These are phyloP conservation scores for Cyrtonyx montezumae DNA, from an alignment of 2,113 vertebrate species.

Conservation along the genomic window DNA sequence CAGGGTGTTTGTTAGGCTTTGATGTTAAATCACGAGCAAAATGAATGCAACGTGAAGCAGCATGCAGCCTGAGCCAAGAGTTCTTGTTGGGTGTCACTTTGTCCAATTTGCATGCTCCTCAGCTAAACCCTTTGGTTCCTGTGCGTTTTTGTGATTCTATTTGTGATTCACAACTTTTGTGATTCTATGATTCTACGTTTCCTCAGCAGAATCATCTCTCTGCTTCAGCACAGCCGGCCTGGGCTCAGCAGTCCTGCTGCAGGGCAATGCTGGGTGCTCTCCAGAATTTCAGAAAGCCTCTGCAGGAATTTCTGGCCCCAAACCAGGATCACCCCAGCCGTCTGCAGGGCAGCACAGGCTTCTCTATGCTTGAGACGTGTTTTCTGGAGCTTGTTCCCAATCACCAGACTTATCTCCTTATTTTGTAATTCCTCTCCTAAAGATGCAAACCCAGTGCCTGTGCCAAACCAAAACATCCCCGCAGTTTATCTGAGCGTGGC, in stretches of 20 bases:
- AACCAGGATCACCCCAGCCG: background rate
- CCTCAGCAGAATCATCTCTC: background rate
- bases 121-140: background rate
- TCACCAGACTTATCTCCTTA: constrained; percentile 36
- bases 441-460: constrained; percentile 22
- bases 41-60: background rate
- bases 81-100: background rate
- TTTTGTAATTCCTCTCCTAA: constrained; percentile 57
- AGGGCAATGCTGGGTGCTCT: background rate
- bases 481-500: background rate
- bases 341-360: background rate
- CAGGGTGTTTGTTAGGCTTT: background rate
- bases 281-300: background rate
- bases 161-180: no score
- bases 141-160: background rate
- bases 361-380: background rate
- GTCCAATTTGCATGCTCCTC: background rate
- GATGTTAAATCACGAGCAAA: constrained; percentile 24
- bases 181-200: background rate
- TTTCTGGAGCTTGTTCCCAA: background rate
- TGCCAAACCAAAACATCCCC: constrained; percentile 61
- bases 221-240: background rate
- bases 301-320: background rate
- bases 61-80: background rate
- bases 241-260: background rate